Base-by-base conservation (phyloP, 2,888 invertebrate genomes). In the Erynnis tages region DNA sequence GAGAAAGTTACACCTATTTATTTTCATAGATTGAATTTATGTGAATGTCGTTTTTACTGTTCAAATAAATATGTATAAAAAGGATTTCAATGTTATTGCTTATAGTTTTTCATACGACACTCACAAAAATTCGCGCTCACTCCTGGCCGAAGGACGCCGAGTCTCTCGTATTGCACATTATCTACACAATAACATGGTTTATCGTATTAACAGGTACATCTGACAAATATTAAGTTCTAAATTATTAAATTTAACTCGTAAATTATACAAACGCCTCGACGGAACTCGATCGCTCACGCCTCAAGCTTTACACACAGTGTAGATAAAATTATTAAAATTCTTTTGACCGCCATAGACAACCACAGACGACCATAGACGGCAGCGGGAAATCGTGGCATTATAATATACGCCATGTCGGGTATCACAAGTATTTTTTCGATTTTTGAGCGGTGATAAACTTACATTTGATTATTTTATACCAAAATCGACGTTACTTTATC, bases 151-250 rank as follows among this genome's bases (percentile, higher is more conserved):
- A 13, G 1, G 29, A 5, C 38, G 61, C 61, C 55, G 60, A 32
- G 53, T 30, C 50, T 23, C 40, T 17, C 35, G 32, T 62, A 66
- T 66, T 65, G 62, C 65, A 65, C 63, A 57, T 56, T 60, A 58
- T 60, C 55, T 60, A 66, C 58, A 62, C 48, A 57, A 57, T 56
- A n/a, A n/a, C n/a, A 57, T 50, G 41, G 58, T 60, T 63, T 64
- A 58, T 63, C 61, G 57, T 52, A 50, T 57, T 61, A 69, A 65
- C 69, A 70, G 69, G 69, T 70, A 70, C 69, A 61, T 63, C 58
- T 66, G 69, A 69, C 69, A 58, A 66, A 58, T 63, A 64, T 59
- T 49, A 40, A 58, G 53, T 50, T 45, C 27, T 54, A 45, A 34
- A 40, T 29, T 40, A 44, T 34, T 40, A 14, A 40, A 30, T 38